Base-by-base conservation (phyloP, 1,140 invertebrate genomes). In the Pissodes strobi region DNA sequence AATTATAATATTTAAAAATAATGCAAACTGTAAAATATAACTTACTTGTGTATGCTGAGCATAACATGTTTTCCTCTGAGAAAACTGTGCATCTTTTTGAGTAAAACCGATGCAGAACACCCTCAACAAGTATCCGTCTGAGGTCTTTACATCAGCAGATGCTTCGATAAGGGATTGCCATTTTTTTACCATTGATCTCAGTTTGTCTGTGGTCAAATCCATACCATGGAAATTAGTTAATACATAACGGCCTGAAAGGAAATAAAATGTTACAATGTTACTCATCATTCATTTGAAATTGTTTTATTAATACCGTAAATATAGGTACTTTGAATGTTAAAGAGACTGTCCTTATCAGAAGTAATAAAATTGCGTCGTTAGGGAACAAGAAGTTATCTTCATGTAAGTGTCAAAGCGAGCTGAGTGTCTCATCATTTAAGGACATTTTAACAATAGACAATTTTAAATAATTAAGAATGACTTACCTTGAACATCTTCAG, bases 71-170 rank as follows among this genome's bases (percentile, higher is more conserved):
- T 99, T 99, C 69, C 93, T 90, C 64, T 93, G 89, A 67, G 95
- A 97, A 23, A 41, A 55, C 67, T 94, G 86, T 55, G 88, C 87
- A 74, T 95, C 91, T 82, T 97, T 98, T 76, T 94, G 93, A 43
- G 98, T 99, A 81, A 99, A 99, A 12, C 96, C 97, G 81, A 99
- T 99, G 81, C 94, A 96, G 84, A 99, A 99, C 21, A 99, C 89
- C 72, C 98, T 85, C 5, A 99, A 84, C 8, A 98, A 79, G 76
- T 97, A 99, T 1, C 96, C 96, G 81, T 99, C 98, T 19, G 95
- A 97, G 18, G 98, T 99, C 81, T 97, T 98, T 0, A 98, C 95
- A 81, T 99, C 96, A 72, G 94, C 90, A 78, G 93, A 91, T 61
- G 94, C 95, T 81, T 99, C 96, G 71, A 99, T 98, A 9, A 99